Evolutionary conservation across 2,113 vertebrate genomes (phyloP).

Genomic region (Lates calcarifer): DNA sequence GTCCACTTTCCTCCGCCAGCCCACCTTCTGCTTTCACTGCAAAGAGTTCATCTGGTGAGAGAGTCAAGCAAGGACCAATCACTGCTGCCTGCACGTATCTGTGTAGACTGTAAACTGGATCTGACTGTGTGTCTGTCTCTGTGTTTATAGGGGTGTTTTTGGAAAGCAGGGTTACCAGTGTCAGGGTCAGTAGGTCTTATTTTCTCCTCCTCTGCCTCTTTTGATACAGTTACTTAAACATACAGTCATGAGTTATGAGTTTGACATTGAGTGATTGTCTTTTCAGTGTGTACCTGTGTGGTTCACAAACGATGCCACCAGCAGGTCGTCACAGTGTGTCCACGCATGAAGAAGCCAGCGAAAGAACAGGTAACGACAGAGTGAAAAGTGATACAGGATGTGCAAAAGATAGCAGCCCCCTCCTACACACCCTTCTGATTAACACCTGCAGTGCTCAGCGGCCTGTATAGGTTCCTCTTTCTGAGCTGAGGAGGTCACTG

Average conservation of each 20-base stretch:
- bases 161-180: slow-evolving; percentile 99
- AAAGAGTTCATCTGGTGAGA: slow-evolving; percentile 97
- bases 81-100: not conserved
- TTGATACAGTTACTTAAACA: not conserved
- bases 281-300: slow-evolving; percentile 95
- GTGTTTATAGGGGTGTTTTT: slow-evolving; percentile 92
- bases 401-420: slow-evolving; percentile 15
- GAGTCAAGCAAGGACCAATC: rapidly evolving
- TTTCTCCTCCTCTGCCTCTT: not conserved
- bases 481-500: slow-evolving; percentile 39
- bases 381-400: slow-evolving; percentile 19
- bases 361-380: slow-evolving; percentile 85
- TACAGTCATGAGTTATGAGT: not conserved
- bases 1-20: slow-evolving; percentile 96
- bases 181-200: slow-evolving; percentile 87
- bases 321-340: slow-evolving; percentile 95
- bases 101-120: slow-evolving; percentile 10
- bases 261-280: not conserved
- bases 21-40: slow-evolving; percentile 99
- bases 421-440: slow-evolving; percentile 9
- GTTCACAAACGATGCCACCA: slow-evolving; percentile 98
- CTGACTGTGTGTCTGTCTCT: slow-evolving; percentile 62
- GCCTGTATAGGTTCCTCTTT: slow-evolving; percentile 66
- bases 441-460: slow-evolving; percentile 60
- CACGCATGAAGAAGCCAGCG: slow-evolving; percentile 91